phyloP scores from a whole-genome alignment of 2,113 vertebrate genomes.

The Cacatua alba region DNA sequence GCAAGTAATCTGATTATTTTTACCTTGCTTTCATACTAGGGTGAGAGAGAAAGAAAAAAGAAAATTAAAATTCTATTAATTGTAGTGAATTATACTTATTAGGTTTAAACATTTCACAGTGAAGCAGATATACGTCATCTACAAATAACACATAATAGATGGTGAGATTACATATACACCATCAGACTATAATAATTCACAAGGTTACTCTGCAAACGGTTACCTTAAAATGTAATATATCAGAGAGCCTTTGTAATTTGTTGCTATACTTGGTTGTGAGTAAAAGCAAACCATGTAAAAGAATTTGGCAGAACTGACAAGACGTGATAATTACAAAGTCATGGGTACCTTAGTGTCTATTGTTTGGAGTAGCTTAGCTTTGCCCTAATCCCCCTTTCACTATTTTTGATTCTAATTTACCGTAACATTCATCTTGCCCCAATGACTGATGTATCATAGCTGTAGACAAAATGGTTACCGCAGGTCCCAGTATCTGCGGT shows the following conservation, averaged over 20 bases:
- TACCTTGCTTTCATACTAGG: conserved; percentile 93
- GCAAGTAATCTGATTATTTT: conserved; percentile 74
- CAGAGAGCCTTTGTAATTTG: neutral
- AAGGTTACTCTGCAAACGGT: neutral
- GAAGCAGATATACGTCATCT: neutral
- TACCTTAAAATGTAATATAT: neutral
- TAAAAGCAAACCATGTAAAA: neutral
- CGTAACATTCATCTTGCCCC: neutral
- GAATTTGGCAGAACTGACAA: too few relatives aligned
- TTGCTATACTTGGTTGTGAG: neutral
- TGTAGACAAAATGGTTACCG: neutral
- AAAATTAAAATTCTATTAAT: conserved; percentile 39
- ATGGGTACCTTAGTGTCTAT: neutral
- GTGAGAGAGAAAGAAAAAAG: conserved; percentile 49
- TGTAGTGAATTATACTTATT: neutral
- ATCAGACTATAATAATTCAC: neutral
- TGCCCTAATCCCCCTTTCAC: neutral
- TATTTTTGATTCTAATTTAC: conserved; percentile 18
- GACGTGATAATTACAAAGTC: too few relatives aligned
- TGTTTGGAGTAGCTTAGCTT: conserved; percentile 15
- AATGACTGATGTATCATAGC: neutral
- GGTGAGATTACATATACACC: neutral
- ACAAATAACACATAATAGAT: neutral
- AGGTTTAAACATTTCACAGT: neutral
- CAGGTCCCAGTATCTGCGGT: neutral